These are phyloP conservation scores for Aromia moschata DNA, from an alignment of 2,888 invertebrate genomes.

Conservation along the genomic window DNA sequence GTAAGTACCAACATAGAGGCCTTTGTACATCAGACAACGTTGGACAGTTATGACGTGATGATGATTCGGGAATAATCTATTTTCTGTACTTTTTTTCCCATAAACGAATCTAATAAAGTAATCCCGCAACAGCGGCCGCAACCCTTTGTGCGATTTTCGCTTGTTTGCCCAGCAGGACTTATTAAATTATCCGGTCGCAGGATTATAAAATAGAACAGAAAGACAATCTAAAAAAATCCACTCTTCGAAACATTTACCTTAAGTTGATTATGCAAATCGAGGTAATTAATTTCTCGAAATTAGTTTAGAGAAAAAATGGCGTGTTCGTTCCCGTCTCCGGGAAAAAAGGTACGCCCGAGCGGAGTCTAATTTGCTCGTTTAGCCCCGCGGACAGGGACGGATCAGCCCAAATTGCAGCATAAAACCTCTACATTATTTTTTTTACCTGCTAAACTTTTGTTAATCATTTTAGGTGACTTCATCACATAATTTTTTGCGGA, in stretches of 20 bases:
- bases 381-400: background rate
- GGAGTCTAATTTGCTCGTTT: constrained; percentile 17
- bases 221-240: constrained; percentile 23
- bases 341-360: constrained; percentile 14
- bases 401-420: no score
- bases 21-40: no score
- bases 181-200: constrained; percentile 13
- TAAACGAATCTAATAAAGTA: no score
- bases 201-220: constrained; percentile 14
- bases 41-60: no score
- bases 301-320: constrained; percentile 29
- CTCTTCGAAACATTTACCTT: constrained; percentile 19
- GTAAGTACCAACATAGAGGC: no score
- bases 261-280: constrained; percentile 45
- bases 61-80: no score
- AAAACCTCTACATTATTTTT: no score
- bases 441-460: no score
- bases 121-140: background rate
- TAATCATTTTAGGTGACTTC: no score
- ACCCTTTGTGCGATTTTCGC: background rate
- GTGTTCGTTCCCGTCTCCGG: constrained; percentile 1
- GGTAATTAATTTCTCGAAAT: constrained; percentile 42
- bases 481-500: no score
- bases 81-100: no score
- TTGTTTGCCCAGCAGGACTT: background rate